Conservation (phyloP, 2,113 vertebrate species). For the Rhineura floridana region DNA sequence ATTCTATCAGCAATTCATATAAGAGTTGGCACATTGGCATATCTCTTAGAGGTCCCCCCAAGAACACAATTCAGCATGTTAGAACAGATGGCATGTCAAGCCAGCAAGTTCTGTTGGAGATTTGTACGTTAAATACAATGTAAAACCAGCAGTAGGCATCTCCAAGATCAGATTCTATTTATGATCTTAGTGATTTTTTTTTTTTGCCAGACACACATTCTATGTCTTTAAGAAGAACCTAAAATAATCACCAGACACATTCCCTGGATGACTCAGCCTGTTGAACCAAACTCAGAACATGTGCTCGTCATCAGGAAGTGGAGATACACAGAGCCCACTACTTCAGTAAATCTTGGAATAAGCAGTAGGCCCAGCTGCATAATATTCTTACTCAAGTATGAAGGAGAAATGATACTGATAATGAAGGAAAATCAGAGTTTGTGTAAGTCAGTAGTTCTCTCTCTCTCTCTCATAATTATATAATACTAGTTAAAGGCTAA, state of each 20-base stretch:
- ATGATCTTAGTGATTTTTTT: not conserved
- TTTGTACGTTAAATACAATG: not conserved
- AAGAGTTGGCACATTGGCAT: not conserved
- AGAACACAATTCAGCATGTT: not conserved
- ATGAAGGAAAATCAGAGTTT: not conserved
- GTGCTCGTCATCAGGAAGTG: not conserved
- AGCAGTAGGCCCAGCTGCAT: not conserved
- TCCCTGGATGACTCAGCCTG: not conserved
- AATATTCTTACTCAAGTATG: not conserved
- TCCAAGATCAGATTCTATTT: not conserved
- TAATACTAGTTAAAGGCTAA: not conserved
- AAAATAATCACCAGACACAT: slow-evolving; percentile 13
- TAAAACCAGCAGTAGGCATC: not conserved
- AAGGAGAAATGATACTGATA: not conserved
- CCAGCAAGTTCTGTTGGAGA: not conserved
- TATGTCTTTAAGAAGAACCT: slow-evolving; percentile 12
- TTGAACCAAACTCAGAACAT: slow-evolving; percentile 9
- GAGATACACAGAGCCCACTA: not conserved
- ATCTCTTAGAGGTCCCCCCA: not conserved
- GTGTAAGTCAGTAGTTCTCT: not conserved
- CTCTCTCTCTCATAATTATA: not conserved
- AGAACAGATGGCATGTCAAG: not conserved
- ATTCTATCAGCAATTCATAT: not conserved
- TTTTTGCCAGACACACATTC: not conserved
- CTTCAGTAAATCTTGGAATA: not conserved